phyloP scores from a whole-genome alignment of 2,797 vertebrate species.

The Eulemur mongoz region DNA sequence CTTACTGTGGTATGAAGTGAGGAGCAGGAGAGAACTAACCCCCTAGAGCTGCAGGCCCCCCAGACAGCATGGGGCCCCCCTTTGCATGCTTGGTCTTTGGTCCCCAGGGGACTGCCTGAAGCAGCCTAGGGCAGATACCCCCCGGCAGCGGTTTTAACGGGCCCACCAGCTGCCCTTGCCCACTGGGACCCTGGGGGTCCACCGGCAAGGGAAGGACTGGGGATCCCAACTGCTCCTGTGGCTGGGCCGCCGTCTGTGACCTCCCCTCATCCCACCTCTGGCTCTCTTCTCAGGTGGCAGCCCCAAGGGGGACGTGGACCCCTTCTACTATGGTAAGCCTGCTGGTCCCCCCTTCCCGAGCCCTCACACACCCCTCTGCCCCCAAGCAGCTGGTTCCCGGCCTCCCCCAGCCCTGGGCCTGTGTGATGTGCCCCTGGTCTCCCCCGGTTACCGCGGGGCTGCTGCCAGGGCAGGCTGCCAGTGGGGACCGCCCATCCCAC shows the following conservation, averaged over 20 bases:
- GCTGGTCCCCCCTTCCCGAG: background rate
- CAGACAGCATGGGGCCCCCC: too few species aligned
- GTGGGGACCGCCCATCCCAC: rapidly evolving
- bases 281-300: slow-evolving; percentile 57
- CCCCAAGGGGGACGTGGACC: slow-evolving; percentile 37
- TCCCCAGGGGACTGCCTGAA: too few species aligned
- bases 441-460: rapidly evolving
- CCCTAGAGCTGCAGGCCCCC: rapidly evolving
- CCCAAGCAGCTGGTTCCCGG: background rate
- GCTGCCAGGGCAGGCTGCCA: background rate
- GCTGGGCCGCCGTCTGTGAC: rapidly evolving
- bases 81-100: rapidly evolving
- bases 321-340: slow-evolving; percentile 72
- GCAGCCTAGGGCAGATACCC: background rate
- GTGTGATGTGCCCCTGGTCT: rapidly evolving
- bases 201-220: background rate
- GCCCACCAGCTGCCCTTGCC: background rate
- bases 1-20: background rate
- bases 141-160: background rate
- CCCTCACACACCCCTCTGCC: rapidly evolving
- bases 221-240: rapidly evolving
- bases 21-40: background rate
- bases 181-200: rapidly evolving
- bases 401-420: background rate
- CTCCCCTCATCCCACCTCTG: background rate